A percentile compares a stretch with the other conserved stretches of the same genome.
Conservation (phyloP, 1,140 invertebrate species). For the Drosophila carrolli region DNA sequence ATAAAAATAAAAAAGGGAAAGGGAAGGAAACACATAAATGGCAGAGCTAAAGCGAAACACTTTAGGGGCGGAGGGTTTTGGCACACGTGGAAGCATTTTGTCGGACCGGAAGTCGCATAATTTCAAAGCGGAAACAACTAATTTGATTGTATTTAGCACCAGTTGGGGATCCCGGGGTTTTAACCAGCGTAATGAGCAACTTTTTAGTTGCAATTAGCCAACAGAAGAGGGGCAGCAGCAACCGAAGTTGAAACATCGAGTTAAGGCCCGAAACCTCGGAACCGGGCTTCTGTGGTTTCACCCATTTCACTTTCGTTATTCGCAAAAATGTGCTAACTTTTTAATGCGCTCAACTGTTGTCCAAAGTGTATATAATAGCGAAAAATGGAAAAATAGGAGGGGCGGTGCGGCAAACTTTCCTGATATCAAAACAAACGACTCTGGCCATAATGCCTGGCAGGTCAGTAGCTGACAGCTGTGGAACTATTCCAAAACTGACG, state of each 20-base stretch:
- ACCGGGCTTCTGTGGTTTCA: slow-evolving; percentile 43
- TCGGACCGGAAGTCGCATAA: slow-evolving; percentile 72
- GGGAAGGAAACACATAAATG: slow-evolving; percentile 17
- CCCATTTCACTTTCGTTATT: slow-evolving; percentile 77
- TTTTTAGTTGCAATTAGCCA: slow-evolving; percentile 76
- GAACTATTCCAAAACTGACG: slow-evolving; percentile 29
- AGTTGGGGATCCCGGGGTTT: slow-evolving; percentile 15
- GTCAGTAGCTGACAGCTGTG: slow-evolving; percentile 33
- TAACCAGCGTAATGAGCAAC: slow-evolving; percentile 66
- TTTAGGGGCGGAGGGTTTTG: slow-evolving; percentile 1
- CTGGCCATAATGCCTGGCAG: slow-evolving; percentile 21
- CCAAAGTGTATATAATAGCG: not conserved
- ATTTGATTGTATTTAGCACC: slow-evolving; percentile 76
- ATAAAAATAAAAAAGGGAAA: slow-evolving; percentile 4
- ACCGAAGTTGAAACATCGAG: slow-evolving; percentile 14
- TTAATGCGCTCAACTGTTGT: slow-evolving; percentile 70
- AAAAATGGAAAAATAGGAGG: not conserved
- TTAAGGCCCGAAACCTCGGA: slow-evolving; percentile 1
- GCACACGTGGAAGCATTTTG: slow-evolving; percentile 63
- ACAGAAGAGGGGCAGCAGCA: not conserved
- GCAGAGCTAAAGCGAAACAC: slow-evolving; percentile 9
- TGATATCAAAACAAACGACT: slow-evolving; percentile 30
- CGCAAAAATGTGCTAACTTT: slow-evolving; percentile 65
- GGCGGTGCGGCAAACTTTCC: not conserved
- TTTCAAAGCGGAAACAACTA: slow-evolving; percentile 71